These are phyloP conservation scores for Archips xylosteana DNA, from an alignment of 2,888 invertebrate genomes.

Conservation along the genomic window DNA sequence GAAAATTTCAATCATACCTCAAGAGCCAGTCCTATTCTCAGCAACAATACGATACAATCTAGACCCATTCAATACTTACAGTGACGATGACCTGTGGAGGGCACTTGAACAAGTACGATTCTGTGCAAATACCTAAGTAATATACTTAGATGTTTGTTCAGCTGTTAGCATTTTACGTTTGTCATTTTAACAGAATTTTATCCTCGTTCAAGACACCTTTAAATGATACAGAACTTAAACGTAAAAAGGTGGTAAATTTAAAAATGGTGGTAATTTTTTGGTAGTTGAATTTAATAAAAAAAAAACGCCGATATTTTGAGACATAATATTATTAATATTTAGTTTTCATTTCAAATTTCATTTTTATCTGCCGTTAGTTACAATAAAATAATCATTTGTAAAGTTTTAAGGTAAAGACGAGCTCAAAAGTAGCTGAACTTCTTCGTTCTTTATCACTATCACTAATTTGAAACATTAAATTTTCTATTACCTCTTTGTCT, in stretches of 20 bases:
- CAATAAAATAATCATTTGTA: too few species aligned
- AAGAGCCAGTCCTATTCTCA: slow-evolving; percentile 88
- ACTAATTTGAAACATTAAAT: too few species aligned
- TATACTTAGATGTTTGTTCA: neutral
- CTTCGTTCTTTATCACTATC: too few species aligned
- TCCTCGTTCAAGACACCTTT: neutral
- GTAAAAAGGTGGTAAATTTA: too few species aligned
- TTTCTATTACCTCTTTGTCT: too few species aligned
- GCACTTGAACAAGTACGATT: slow-evolving; percentile 87
- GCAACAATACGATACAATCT: slow-evolving; percentile 89
- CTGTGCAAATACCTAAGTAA: slow-evolving; percentile 13
- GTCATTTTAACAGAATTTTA: slow-evolving; percentile 8
- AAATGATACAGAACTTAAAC: neutral
- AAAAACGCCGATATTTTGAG: too few species aligned
- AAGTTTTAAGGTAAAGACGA: too few species aligned
- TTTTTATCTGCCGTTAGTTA: too few species aligned
- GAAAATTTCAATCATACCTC: slow-evolving; percentile 90
- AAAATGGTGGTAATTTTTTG: too few species aligned
- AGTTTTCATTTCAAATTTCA: too few species aligned
- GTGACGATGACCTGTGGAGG: slow-evolving; percentile 88
- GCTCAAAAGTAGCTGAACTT: too few species aligned
- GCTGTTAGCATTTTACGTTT: neutral
- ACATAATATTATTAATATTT: too few species aligned
- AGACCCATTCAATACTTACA: slow-evolving; percentile 88
- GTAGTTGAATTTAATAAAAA: neutral